Evolutionary conservation across 2,888 invertebrate genomes (phyloP).

Genomic region (Volucella zonaria): DNA sequence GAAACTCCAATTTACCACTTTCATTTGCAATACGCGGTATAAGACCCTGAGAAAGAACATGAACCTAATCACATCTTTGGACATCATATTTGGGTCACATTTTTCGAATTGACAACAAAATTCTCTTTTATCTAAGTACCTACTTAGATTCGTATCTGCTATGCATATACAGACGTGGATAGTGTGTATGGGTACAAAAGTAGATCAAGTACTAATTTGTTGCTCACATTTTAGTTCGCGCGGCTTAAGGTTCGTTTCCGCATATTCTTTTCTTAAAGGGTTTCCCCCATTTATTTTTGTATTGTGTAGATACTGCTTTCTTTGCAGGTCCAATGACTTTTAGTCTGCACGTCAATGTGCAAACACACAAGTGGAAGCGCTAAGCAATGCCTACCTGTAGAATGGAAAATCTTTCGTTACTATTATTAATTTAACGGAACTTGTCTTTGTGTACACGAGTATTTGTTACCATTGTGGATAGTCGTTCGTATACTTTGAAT

Average conservation of each 20-base stretch:
- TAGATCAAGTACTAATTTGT: constrained; percentile 58
- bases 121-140: neutral
- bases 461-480: constrained; percentile 17
- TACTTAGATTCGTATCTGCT: constrained; percentile 1
- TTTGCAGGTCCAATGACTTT: constrained; percentile 69
- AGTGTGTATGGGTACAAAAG: constrained; percentile 34
- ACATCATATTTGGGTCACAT: constrained; percentile 53
- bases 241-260: constrained; percentile 48
- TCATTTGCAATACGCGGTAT: constrained; percentile 47
- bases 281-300: neutral
- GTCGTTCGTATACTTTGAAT: constrained; percentile 16
- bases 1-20: constrained; percentile 59
- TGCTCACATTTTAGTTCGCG: constrained; percentile 44
- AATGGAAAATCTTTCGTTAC: constrained; percentile 31
- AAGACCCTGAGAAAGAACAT: constrained; percentile 22
- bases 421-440: constrained; percentile 72
- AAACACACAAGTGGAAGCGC: constrained; percentile 37
- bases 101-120: constrained; percentile 45
- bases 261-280: constrained; percentile 10
- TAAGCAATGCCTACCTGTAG: constrained; percentile 34
- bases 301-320: constrained; percentile 31
- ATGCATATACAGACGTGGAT: too few species aligned
- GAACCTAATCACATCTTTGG: constrained; percentile 29
- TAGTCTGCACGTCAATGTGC: constrained; percentile 28
- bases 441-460: constrained; percentile 14